Evolutionary conservation across 2,888 invertebrate species (phyloP), one percentile per base, ranked within the genome.

Genomic region (Coenonympha arcania): DNA sequence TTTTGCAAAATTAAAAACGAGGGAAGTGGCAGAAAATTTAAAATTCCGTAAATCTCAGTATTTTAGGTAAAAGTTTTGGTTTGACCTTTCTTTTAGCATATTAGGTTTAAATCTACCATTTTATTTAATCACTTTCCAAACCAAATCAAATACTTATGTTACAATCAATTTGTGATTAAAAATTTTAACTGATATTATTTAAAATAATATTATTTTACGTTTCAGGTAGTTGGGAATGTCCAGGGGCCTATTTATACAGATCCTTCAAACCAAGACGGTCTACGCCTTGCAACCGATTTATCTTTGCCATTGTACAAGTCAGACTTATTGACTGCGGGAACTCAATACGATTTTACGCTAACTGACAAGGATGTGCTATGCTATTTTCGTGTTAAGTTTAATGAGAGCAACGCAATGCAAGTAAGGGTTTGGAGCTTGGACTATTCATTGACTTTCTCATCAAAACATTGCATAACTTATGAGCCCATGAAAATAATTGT

Each of bases 271-370:
- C 70, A 71, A 56, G 88, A 89, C 54, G 57, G 59, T 22, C 71
- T 89, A 2, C 55, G 41, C 1, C 63, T 89, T n/a, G 78, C 77
- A 56, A 67, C 62, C 0, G 88, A 89, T 57, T 71, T 76, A 0
- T 77, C 80, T 0, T 58, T 87, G 2, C 63, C 72, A 0, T 68
- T 76, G 0, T 77, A 79, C 54, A 50, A 66, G 31, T 79, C 73
- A 49, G 72, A 70, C 9, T 58, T 66, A 2, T 55, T 86, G 26
- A 66, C 61, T 4, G 57, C 67, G n/a, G 84, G 83, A 0, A 64
- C 64, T 46, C 79, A 85, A 48, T 18, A 34, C 9, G 78, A 77
- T 59, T 78, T 86, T 57, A 69, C 69, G 0, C 63, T 87, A 4
- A 56, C 58, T 0, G 76, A 84, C 30, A 74, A 66, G 9, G 79